phyloP scores from a whole-genome alignment of 2,888 invertebrate genomes.

The Parapristionchus giblindavisi region DNA sequence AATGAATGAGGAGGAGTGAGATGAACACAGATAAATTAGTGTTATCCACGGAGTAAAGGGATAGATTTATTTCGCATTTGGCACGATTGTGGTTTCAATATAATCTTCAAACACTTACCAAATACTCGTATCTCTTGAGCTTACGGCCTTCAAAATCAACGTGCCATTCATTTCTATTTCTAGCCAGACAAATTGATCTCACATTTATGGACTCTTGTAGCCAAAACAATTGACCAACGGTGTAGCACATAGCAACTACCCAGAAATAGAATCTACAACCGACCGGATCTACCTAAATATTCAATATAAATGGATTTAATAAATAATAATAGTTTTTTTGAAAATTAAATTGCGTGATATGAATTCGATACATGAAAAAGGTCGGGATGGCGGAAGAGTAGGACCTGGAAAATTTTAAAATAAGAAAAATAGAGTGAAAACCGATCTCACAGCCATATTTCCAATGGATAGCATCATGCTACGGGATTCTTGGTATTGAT shows the following conservation, averaged over 20 bases:
- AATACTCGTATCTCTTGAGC: neutral
- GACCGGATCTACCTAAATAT: slow-evolving; percentile 6
- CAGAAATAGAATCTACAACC: slow-evolving; percentile 38
- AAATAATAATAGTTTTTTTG: neutral
- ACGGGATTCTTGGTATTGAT: slow-evolving; percentile 28
- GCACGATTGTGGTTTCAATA: no score
- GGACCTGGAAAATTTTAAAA: neutral
- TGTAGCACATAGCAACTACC: slow-evolving; percentile 29
- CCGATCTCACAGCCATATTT: slow-evolving; percentile 8
- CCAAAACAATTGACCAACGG: slow-evolving; percentile 35
- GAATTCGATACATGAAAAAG: slow-evolving; percentile 17
- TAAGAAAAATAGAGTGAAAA: neutral
- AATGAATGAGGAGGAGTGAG: no score
- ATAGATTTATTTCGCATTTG: no score
- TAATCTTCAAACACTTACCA: no score
- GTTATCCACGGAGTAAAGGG: no score
- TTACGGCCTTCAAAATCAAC: slow-evolving; percentile 22
- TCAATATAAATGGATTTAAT: neutral
- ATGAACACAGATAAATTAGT: no score
- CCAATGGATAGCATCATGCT: slow-evolving; percentile 16
- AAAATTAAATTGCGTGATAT: neutral
- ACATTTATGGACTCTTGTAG: slow-evolving; percentile 16
- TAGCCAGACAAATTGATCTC: slow-evolving; percentile 3
- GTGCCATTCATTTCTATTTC: slow-evolving; percentile 34
- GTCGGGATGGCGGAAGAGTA: slow-evolving; percentile 28